Conservation (phyloP, 2,888 invertebrate species). For the Nomada goodeniana region DNA sequence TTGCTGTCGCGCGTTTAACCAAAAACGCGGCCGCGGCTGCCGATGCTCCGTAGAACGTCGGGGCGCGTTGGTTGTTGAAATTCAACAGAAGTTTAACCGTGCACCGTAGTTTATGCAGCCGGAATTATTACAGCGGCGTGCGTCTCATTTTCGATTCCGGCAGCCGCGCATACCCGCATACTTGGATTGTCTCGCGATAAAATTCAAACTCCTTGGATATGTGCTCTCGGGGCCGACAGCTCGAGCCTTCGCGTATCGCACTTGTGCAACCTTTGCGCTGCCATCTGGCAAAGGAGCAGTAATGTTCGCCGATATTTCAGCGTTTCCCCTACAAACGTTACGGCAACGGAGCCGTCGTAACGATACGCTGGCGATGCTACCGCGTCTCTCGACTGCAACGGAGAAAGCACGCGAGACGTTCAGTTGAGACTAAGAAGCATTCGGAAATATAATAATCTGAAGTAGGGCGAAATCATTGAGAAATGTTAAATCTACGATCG, state of each 20-base stretch:
- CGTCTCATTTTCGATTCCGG: constrained; percentile 41
- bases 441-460: too few species aligned
- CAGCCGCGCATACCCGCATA: constrained; percentile 24
- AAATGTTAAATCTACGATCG: too few species aligned
- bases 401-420: too few species aligned
- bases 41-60: not conserved
- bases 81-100: constrained; percentile 18
- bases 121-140: constrained; percentile 38
- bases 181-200: constrained; percentile 49
- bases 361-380: not conserved
- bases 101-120: not conserved
- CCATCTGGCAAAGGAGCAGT: not conserved
- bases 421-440: too few species aligned
- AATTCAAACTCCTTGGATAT: constrained; percentile 49
- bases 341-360: not conserved
- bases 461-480: too few species aligned
- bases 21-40: constrained; percentile 10
- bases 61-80: constrained; percentile 30
- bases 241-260: constrained; percentile 41
- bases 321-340: not conserved
- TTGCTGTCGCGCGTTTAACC: constrained; percentile 1
- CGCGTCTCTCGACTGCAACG: not conserved
- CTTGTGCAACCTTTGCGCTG: constrained; percentile 13
- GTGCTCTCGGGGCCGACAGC: constrained; percentile 35
- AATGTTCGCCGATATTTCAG: constrained; percentile 33